Evolutionary conservation across 2,797 vertebrate species (phyloP).

Genomic region (Fringilla coelebs): DNA sequence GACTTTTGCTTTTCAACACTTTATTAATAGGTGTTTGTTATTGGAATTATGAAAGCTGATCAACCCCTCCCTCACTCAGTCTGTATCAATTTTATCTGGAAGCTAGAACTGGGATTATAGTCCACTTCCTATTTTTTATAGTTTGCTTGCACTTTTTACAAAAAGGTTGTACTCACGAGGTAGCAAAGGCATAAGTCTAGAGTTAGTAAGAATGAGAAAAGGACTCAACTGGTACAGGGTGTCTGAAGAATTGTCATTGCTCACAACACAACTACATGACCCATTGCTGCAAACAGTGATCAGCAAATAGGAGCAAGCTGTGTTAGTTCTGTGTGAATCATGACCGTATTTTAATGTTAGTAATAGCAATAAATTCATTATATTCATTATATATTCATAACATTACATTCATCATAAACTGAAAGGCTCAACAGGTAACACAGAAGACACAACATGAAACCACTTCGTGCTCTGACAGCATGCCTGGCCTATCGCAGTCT

Average conservation of each 20-base stretch:
- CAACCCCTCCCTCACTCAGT: neutral
- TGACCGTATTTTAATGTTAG: rapidly evolving
- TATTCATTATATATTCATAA: neutral
- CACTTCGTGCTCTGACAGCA: neutral
- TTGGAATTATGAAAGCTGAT: neutral
- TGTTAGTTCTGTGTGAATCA: neutral
- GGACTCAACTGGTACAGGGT: neutral
- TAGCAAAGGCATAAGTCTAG: neutral
- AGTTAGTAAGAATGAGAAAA: neutral
- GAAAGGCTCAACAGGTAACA: neutral
- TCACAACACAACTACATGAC: neutral
- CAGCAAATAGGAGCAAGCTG: neutral
- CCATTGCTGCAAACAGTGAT: neutral
- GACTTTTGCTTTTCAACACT: neutral
- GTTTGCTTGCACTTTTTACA: neutral
- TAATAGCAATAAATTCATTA: neutral
- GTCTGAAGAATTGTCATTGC: neutral
- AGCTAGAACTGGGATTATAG: neutral
- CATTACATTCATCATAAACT: neutral
- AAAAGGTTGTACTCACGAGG: neutral
- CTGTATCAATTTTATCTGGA: neutral
- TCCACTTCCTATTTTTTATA: neutral
- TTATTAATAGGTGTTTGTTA: neutral
- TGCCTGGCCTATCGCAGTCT: neutral
- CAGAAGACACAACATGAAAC: neutral